A percentile compares a stretch with the other conserved stretches of the same genome.
phyloP scores from a whole-genome alignment of 2,113 vertebrate genomes.

The Crocuta crocuta region DNA sequence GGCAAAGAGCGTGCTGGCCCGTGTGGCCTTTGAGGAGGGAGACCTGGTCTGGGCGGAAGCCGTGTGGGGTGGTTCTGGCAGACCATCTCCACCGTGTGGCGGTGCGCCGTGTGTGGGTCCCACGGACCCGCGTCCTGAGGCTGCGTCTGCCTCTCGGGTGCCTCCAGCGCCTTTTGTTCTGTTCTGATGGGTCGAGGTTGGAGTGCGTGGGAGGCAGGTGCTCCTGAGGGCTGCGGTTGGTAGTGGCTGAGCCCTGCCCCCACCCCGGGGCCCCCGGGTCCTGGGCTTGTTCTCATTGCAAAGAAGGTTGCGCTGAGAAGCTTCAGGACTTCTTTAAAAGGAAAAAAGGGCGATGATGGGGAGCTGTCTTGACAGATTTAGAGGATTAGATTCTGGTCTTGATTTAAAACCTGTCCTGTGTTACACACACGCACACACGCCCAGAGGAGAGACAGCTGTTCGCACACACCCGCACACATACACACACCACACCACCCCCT shows the following conservation, averaged over 20 bases:
- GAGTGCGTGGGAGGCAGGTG: accelerated
- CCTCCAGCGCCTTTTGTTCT: not conserved
- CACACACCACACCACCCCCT: too few species aligned
- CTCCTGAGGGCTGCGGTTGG: not conserved
- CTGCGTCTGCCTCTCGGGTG: too few species aligned
- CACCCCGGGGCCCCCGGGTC: not conserved
- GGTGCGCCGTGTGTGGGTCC: accelerated
- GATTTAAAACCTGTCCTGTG: not conserved
- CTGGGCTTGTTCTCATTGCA: not conserved
- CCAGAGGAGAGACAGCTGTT: not conserved
- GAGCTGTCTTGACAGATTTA: not conserved
- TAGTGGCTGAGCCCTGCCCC: too few species aligned
- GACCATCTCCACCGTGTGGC: too few species aligned
- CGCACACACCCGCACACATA: not conserved
- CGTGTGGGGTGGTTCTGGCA: not conserved
- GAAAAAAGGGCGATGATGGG: not conserved
- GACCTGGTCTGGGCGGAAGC: not conserved
- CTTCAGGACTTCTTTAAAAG: not conserved
- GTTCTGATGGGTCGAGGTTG: accelerated
- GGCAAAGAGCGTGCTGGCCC: not conserved
- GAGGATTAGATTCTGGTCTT: not conserved
- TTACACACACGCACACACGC: accelerated
- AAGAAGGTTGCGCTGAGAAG: not conserved
- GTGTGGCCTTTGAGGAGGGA: accelerated
- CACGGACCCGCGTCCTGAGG: accelerated